A percentile compares a stretch with the other conserved stretches of the same genome.
phyloP scores from a whole-genome alignment of 2,888 invertebrate species.

The Agrochola circellaris region DNA sequence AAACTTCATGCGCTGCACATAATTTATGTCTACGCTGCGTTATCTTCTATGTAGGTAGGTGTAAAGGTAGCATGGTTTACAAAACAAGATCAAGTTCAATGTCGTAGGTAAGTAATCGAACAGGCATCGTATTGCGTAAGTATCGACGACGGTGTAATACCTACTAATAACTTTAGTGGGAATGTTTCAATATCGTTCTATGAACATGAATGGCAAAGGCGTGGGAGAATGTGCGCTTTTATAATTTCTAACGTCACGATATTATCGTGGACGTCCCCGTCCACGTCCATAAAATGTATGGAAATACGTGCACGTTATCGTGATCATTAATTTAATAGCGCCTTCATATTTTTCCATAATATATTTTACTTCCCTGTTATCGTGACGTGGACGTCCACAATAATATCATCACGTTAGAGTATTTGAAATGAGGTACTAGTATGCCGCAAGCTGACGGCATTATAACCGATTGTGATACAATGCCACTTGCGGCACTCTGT shows the following conservation, averaged over 20 bases:
- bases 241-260: neutral
- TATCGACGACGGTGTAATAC: neutral
- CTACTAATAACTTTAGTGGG: neutral
- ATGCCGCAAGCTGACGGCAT: too few species aligned
- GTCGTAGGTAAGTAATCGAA: slow-evolving; percentile 1
- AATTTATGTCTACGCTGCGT: neutral
- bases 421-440: too few species aligned
- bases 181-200: neutral
- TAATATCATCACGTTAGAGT: too few species aligned
- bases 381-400: too few species aligned
- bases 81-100: slow-evolving; percentile 43
- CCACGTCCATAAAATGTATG: too few species aligned
- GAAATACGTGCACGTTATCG: too few species aligned
- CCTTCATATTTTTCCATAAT: too few species aligned
- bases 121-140: neutral
- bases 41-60: neutral
- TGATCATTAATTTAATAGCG: too few species aligned
- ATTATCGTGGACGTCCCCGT: neutral
- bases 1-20: neutral
- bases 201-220: neutral
- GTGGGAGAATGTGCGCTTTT: neutral
- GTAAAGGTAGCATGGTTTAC: slow-evolving; percentile 9
- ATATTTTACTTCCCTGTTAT: too few species aligned
- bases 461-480: too few species aligned
- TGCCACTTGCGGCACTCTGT: too few species aligned